Percentiles rank a stretch among this genome's conserved stretches.
phyloP scores from a whole-genome alignment of 64 coral and sea anemone genomes.

The Pachyseris speciosa region DNA sequence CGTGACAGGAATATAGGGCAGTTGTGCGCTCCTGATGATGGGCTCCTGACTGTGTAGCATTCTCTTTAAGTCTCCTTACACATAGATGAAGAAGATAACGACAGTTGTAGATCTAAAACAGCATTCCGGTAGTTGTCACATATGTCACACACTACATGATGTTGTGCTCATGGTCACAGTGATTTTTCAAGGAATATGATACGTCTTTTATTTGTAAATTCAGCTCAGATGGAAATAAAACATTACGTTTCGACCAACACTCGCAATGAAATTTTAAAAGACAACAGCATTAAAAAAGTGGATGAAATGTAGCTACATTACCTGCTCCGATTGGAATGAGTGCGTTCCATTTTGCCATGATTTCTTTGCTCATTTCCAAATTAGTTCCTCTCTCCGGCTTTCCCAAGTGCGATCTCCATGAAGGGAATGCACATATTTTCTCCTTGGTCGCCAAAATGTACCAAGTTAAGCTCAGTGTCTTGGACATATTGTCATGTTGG shows the following conservation, averaged over 20 bases:
- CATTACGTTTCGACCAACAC: no score
- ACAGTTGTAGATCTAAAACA: not conserved
- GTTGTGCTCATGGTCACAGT: slow-evolving; percentile 29
- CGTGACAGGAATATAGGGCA: no score
- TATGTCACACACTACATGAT: slow-evolving; percentile 27
- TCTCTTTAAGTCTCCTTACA: not conserved
- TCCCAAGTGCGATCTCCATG: not conserved
- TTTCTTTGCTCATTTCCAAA: slow-evolving; percentile 1
- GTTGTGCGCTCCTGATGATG: no score
- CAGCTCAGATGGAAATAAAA: no score
- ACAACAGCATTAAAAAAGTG: not conserved
- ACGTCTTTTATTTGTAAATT: no score
- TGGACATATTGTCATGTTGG: slow-evolving; percentile 51
- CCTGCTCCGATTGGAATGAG: slow-evolving; percentile 28
- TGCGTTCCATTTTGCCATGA: slow-evolving; percentile 29
- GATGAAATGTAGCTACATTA: not conserved
- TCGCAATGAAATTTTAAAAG: no score
- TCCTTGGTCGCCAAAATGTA: slow-evolving; percentile 27
- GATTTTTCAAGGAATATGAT: no score
- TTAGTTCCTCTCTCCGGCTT: slow-evolving; percentile 1
- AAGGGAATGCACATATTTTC: not conserved
- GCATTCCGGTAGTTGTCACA: slow-evolving; percentile 6
- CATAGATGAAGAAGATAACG: not conserved
- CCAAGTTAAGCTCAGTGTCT: slow-evolving; percentile 21
- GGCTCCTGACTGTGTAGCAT: no score